A percentile compares a stretch with the other conserved stretches of the same genome.
Conservation (phyloP, 2,113 vertebrate genomes). For the Sylvicapra grimmia region DNA sequence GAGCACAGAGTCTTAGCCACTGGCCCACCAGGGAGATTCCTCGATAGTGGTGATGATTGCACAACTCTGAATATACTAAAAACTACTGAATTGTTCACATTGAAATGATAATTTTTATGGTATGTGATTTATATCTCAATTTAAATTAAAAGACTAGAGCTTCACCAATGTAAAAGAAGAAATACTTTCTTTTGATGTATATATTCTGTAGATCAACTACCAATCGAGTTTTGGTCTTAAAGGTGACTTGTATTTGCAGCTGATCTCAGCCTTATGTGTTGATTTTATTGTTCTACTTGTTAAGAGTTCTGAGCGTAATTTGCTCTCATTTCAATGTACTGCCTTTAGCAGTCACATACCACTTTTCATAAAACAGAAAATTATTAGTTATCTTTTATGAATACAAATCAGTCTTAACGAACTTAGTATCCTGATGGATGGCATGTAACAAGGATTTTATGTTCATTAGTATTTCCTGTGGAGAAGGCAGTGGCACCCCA, state of each 20-base stretch:
- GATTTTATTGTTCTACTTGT: not conserved
- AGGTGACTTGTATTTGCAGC: not conserved
- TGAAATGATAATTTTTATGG: not conserved
- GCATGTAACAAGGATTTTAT: not conserved
- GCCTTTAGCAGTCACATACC: not conserved
- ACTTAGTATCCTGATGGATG: not conserved
- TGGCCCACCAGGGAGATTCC: not conserved
- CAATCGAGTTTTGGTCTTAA: not conserved
- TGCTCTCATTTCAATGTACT: not conserved
- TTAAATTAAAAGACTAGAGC: not conserved
- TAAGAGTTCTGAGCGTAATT: not conserved
- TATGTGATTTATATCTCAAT: not conserved
- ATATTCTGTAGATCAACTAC: not conserved
- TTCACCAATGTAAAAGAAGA: not conserved
- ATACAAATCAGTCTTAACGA: not conserved
- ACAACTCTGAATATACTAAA: not conserved
- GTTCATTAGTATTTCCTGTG: not conserved
- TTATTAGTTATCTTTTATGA: not conserved
- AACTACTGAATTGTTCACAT: not conserved
- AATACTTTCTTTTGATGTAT: not conserved
- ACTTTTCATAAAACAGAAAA: slow-evolving; percentile 20
- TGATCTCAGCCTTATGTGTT: not conserved
- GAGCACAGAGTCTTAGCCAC: not conserved
- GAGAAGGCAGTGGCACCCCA: no score
- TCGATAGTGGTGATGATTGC: not conserved